Evolutionary conservation across 2,888 invertebrate species (phyloP), one percentile per base, ranked within the genome.

Genomic region (Trichopria drosophilae): DNA sequence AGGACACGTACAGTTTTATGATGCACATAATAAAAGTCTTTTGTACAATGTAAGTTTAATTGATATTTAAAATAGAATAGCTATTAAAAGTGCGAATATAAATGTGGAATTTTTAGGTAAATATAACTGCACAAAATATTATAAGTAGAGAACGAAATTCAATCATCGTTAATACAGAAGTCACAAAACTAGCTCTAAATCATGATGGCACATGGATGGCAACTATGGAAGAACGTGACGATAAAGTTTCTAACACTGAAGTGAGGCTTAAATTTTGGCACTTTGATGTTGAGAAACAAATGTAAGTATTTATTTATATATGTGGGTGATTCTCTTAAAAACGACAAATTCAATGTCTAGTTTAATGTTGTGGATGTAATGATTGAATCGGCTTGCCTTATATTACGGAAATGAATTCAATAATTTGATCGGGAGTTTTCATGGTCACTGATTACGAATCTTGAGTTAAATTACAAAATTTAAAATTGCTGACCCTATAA

Each of bases 1-100:
- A 1, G 90, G 90, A 10, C 85, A 87, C 62, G 75, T 90, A 35
- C 90, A 90, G 71, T 88, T 89, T 76, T 89, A 83, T 71, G 83
- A 84, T 34, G 81, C 82, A 0, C 76, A 80, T 39, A 81, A 82
- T 4, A 84, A 84, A 65, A 82, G 78, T 62, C 78, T 88, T 50
- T 70, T 89, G 1, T 89, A 84, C 66, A 87, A 85, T 77, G 88
- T 89, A 75, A 81, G 82, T 76, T 16, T n/a, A n/a, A n/a, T n/a
- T n/a, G n/a, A n/a, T n/a, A n/a, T n/a, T n/a, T n/a, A n/a, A n/a
- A n/a, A n/a, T n/a, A 37, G 16, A 23, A 40, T 23, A 37, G 2
- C 16, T 19, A 20, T 48, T 9, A 24, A 10, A 7, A 26, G 7
- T 13, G 45, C 28, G 6, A 20, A n/a, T n/a, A n/a, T n/a, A n/a